These are phyloP conservation scores for Aphelenchoides fujianensis DNA, from an alignment of 1,140 invertebrate genomes.

Conservation along the genomic window DNA sequence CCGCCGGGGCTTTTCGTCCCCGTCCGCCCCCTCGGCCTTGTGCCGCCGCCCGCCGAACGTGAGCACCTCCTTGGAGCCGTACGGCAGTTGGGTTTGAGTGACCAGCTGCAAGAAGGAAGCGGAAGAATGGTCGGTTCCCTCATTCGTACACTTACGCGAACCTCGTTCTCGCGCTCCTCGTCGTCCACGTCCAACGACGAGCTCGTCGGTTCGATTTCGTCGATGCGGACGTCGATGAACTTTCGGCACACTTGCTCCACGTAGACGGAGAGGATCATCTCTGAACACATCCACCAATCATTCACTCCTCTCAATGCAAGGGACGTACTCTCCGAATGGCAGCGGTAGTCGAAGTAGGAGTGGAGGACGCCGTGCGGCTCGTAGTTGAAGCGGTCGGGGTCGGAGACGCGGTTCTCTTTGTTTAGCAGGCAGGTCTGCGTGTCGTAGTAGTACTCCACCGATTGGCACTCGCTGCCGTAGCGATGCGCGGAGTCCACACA, in stretches of 20 bases:
- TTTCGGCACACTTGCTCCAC: constrained; percentile 35
- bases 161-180: constrained; percentile 22
- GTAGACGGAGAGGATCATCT: constrained; percentile 33
- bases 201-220: constrained; percentile 28
- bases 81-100: constrained; percentile 15
- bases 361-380: constrained; percentile 33
- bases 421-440: constrained; percentile 55
- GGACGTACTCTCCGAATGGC: constrained; percentile 44
- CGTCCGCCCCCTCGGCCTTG: background rate
- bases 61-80: background rate
- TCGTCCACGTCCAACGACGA: constrained; percentile 24
- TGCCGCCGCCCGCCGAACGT: background rate
- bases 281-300: too few relatives aligned
- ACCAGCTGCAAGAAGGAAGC: constrained; percentile 13
- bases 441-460: constrained; percentile 49
- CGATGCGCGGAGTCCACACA: constrained; percentile 53
- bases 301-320: background rate
- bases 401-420: constrained; percentile 56
- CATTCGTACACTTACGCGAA: background rate
- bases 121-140: too few relatives aligned
- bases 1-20: background rate
- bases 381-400: constrained; percentile 55
- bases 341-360: constrained; percentile 59
- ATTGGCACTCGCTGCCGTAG: constrained; percentile 56
- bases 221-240: constrained; percentile 36